Conservation (phyloP, 2,113 vertebrate genomes). For the Bombycilla garrulus region DNA sequence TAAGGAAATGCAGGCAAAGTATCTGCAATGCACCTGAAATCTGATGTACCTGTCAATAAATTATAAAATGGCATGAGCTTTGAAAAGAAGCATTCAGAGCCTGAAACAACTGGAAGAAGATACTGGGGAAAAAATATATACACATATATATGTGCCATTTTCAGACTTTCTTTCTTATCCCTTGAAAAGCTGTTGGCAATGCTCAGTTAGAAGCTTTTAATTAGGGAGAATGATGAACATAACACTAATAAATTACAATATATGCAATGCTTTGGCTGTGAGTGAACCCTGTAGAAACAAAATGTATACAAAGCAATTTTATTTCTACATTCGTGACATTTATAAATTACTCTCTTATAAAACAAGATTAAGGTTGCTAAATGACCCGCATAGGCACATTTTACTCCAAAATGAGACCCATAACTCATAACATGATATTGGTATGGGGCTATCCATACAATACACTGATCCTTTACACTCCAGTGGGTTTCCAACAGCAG, state of each 20-base stretch:
- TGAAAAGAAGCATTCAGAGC: not conserved
- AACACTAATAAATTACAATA: slow-evolving; percentile 11
- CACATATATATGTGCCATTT: not conserved
- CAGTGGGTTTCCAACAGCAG: not conserved
- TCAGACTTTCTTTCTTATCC: not conserved
- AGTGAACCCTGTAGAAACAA: not conserved
- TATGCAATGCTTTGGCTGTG: not conserved
- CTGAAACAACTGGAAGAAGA: not conserved
- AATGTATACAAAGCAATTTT: slow-evolving; percentile 29
- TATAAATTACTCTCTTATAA: slow-evolving; percentile 50
- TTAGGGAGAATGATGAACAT: not conserved
- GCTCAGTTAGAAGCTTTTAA: not conserved
- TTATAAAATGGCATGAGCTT: not conserved
- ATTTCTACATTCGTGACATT: slow-evolving; percentile 41
- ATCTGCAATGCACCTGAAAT: not conserved
- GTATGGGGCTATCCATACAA: not conserved
- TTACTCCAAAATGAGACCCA: slow-evolving; percentile 54
- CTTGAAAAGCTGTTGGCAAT: not conserved
- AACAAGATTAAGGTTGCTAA: slow-evolving; percentile 61
- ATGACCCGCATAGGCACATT: slow-evolving; percentile 21
- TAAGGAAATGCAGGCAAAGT: slow-evolving; percentile 17
- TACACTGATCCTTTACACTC: not conserved
- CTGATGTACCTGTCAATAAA: not conserved
- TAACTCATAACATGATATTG: slow-evolving; percentile 28
- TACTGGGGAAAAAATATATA: not conserved